A percentile compares a stretch with the other conserved stretches of the same genome.
These are phyloP conservation scores for Hyles lineata DNA, from an alignment of 2,888 invertebrate genomes.

Conservation along the genomic window DNA sequence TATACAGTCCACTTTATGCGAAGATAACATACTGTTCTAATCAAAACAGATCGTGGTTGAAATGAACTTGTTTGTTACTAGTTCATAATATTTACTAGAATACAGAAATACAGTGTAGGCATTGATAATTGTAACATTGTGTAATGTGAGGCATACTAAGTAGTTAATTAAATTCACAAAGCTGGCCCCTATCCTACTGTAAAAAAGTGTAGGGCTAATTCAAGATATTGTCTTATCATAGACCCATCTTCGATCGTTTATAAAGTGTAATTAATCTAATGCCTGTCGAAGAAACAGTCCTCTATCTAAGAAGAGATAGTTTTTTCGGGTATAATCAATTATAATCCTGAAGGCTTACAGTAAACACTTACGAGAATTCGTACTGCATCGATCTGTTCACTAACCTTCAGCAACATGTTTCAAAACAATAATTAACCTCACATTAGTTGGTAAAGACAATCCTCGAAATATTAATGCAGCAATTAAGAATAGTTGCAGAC, in stretches of 20 bases:
- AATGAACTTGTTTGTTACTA: constrained; percentile 16
- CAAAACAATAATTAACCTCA: background rate
- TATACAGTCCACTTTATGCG: constrained; percentile 20
- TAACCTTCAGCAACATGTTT: background rate
- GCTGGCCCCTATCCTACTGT: too few species aligned
- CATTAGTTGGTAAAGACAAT: background rate
- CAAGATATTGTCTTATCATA: too few species aligned
- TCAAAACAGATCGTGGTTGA: constrained; percentile 13
- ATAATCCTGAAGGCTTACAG: too few species aligned
- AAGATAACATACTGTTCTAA: constrained; percentile 6
- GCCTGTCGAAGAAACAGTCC: too few species aligned
- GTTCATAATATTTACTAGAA: background rate
- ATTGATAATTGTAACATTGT: background rate
- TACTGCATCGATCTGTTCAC: background rate
- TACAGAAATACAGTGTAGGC: background rate
- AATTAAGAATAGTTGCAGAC: background rate
- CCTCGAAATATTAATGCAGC: background rate
- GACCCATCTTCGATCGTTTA: too few species aligned
- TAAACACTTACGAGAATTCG: too few species aligned
- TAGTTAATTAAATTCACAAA: too few species aligned
- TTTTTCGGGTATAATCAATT: too few species aligned
- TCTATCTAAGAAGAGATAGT: too few species aligned
- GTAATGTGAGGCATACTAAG: too few species aligned
- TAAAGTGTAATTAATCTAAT: too few species aligned
- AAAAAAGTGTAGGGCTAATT: too few species aligned